These are phyloP conservation scores for Labeo rohita DNA, from an alignment of 2,113 vertebrate genomes.

Conservation along the genomic window DNA sequence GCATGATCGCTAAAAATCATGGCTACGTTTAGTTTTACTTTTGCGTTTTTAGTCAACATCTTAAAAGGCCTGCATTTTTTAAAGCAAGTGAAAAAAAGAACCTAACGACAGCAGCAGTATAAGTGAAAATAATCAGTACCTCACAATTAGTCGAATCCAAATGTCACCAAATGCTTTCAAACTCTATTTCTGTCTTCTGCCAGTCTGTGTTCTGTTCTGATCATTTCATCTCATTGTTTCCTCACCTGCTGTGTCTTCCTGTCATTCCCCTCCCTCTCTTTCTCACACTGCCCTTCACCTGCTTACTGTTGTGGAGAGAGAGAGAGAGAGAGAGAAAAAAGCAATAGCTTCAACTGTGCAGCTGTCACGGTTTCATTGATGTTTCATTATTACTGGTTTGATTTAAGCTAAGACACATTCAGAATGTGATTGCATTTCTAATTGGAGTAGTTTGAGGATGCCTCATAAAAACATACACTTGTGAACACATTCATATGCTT, in stretches of 20 bases:
- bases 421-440: background rate
- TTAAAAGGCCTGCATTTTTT: background rate
- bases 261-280: constrained; percentile 54
- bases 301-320: background rate
- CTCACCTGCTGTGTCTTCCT: constrained; percentile 65
- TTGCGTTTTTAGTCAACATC: background rate
- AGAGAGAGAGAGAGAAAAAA: constrained; percentile 7
- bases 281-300: background rate
- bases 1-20: background rate
- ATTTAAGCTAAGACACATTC: background rate
- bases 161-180: constrained; percentile 37
- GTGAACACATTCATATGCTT: background rate
- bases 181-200: constrained; percentile 29
- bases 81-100: background rate
- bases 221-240: constrained; percentile 67
- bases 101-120: background rate
- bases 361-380: background rate
- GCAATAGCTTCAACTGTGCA: background rate
- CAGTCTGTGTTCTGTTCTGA: constrained; percentile 32
- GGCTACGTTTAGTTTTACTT: background rate
- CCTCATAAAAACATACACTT: background rate
- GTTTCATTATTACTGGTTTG: constrained; percentile 26
- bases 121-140: constrained; percentile 18
- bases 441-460: background rate
- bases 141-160: background rate